Evolutionary conservation across 1,140 invertebrate genomes (phyloP).

Genomic region (Cyclina sinensis): DNA sequence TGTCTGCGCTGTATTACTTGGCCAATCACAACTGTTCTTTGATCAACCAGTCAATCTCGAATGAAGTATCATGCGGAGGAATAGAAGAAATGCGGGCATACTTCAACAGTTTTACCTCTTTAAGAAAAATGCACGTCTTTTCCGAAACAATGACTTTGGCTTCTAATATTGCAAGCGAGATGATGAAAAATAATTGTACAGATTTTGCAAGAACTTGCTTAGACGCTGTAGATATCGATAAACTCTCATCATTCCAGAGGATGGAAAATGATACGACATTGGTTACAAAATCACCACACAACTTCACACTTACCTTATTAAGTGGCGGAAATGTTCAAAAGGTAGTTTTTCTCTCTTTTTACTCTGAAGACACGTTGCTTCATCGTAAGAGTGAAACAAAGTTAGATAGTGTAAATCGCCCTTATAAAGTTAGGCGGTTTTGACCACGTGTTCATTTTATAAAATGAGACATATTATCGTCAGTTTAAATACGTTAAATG

Average conservation of each 20-base stretch:
- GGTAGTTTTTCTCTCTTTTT: neutral
- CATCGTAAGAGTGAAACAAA: too few relatives aligned
- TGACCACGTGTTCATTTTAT: too few relatives aligned
- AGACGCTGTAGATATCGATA: neutral
- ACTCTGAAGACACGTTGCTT: too few relatives aligned
- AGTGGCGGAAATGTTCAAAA: constrained; percentile 14
- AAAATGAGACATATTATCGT: too few relatives aligned
- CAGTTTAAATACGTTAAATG: too few relatives aligned
- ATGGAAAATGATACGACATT: neutral
- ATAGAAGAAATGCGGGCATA: neutral
- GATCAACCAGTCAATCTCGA: neutral
- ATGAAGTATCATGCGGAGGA: neutral
- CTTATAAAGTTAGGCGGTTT: too few relatives aligned
- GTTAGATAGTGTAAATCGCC: too few relatives aligned
- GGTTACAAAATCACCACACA: neutral
- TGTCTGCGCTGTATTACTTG: neutral
- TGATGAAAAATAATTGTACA: constrained; percentile 16
- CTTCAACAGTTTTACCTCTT: neutral
- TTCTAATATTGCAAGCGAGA: neutral
- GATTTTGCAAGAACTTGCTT: neutral
- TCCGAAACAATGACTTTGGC: neutral
- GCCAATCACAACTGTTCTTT: neutral
- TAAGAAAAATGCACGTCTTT: neutral
- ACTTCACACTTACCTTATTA: neutral
- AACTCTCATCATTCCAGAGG: neutral